Percentiles rank a stretch among this genome's conserved stretches.
These are phyloP conservation scores for Pristionchus maxplancki DNA, from an alignment of 2,888 invertebrate species.

Conservation along the genomic window DNA sequence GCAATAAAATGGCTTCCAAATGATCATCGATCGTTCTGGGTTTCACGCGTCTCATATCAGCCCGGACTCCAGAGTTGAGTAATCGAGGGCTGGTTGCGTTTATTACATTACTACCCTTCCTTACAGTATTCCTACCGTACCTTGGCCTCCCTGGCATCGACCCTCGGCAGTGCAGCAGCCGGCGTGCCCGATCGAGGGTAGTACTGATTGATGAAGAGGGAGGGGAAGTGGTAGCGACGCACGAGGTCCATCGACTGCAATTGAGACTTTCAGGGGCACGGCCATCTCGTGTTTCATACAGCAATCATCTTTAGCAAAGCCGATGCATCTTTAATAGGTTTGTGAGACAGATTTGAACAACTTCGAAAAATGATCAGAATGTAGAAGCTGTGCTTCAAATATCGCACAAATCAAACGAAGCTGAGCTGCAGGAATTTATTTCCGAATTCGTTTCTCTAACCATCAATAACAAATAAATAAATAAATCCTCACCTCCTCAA, in stretches of 20 bases:
- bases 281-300: neutral
- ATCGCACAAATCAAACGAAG: neutral
- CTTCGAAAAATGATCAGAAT: no score
- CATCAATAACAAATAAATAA: neutral
- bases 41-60: no score
- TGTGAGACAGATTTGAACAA: no score
- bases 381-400: no score
- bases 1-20: no score
- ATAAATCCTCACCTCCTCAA: slow-evolving; percentile 82
- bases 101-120: neutral
- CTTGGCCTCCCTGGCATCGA: slow-evolving; percentile 41
- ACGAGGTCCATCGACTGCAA: slow-evolving; percentile 45
- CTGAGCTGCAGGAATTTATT: no score
- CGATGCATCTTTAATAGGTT: no score
- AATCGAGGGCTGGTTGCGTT: no score
- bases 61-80: no score
- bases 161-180: slow-evolving; percentile 89
- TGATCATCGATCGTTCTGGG: no score
- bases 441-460: no score
- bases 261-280: neutral
- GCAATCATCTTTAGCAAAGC: neutral
- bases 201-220: slow-evolving; percentile 96
- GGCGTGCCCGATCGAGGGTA: slow-evolving; percentile 96
- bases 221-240: slow-evolving; percentile 86
- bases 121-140: slow-evolving; percentile 7